Percentiles rank a stretch among this genome's conserved stretches.
Conservation (phyloP, 2,888 invertebrate genomes). For the Acleris cristana region DNA sequence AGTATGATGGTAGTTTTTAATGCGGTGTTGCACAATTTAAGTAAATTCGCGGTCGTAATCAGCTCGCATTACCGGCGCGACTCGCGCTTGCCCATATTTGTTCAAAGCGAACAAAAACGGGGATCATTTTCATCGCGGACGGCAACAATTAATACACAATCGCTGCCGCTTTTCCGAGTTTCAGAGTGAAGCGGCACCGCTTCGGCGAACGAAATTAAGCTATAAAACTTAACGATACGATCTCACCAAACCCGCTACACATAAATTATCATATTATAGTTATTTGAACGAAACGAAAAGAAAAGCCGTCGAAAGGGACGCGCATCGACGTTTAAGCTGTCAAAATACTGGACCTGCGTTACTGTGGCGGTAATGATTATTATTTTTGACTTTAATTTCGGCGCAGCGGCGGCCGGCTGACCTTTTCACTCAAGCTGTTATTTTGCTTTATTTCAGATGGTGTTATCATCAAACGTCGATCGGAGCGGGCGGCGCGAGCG, state of each 20-base stretch:
- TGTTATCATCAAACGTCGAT: conserved; percentile 75
- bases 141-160: conserved; percentile 55
- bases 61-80: conserved; percentile 35
- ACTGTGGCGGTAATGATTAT: conserved; percentile 70
- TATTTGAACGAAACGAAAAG: conserved; percentile 52
- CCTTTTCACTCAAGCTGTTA: conserved; percentile 76
- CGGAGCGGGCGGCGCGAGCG: conserved; percentile 62
- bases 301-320: conserved; percentile 53
- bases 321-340: conserved; percentile 64
- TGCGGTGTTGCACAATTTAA: conserved; percentile 47
- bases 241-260: conserved; percentile 52
- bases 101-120: conserved; percentile 46
- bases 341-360: conserved; percentile 65
- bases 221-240: conserved; percentile 70
- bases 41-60: conserved; percentile 49
- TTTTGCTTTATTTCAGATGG: conserved; percentile 65
- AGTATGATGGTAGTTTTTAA: conserved; percentile 47
- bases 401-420: conserved; percentile 64
- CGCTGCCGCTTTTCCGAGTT: conserved; percentile 41
- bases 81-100: conserved; percentile 49
- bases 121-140: conserved; percentile 48
- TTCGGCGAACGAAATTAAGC: conserved; percentile 65
- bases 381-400: conserved; percentile 75
- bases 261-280: conserved; percentile 64
- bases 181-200: conserved; percentile 41